Conservation (phyloP, 2,113 vertebrate genomes). For the Dendropsophus ebraccatus region DNA sequence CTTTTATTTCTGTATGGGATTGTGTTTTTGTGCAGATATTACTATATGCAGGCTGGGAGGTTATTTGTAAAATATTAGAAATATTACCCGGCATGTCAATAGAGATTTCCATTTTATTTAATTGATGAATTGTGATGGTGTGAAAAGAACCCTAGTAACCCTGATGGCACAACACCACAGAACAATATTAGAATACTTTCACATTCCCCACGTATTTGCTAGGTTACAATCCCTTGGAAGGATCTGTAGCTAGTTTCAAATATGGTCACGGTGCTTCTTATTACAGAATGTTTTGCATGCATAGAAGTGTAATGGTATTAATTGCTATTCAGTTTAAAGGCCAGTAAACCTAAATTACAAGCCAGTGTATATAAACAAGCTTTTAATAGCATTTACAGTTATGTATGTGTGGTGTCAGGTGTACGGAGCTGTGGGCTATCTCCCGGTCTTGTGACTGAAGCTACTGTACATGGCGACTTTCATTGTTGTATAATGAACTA, state of each 20-base stretch:
- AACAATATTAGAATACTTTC: not conserved
- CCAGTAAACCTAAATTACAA: constrained; percentile 1
- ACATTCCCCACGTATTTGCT: not conserved
- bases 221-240: not conserved
- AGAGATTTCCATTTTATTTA: too few relatives aligned
- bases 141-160: too few relatives aligned
- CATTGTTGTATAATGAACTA: too few relatives aligned
- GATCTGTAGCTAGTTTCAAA: not conserved
- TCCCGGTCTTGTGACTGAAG: not conserved
- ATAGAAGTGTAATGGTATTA: not conserved
- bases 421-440: not conserved
- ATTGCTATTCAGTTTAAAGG: not conserved
- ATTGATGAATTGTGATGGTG: too few relatives aligned
- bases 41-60: not conserved
- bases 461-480: too few relatives aligned
- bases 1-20: not conserved
- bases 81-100: too few relatives aligned
- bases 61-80: too few relatives aligned
- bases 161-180: not conserved
- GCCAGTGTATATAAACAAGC: not conserved
- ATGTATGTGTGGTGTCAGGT: not conserved
- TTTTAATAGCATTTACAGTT: not conserved
- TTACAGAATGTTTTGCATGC: constrained; percentile 2
- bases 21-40: not conserved
- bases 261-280: not conserved